Percentiles rank a stretch among this genome's conserved stretches.
Conservation (phyloP, 2,888 invertebrate species). For the Leptinotarsa peninsularis region DNA sequence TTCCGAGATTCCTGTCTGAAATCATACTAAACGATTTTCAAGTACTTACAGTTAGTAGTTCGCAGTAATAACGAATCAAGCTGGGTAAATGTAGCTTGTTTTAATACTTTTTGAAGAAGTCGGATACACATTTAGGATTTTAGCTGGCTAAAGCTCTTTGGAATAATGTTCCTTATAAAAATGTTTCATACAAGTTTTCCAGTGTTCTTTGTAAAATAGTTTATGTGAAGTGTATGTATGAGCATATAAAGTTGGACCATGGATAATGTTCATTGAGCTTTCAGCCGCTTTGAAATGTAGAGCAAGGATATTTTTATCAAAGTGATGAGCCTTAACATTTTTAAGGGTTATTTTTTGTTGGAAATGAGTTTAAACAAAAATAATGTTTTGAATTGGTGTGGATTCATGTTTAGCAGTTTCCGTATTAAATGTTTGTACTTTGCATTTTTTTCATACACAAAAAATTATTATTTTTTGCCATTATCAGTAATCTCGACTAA, state of each 20-base stretch:
- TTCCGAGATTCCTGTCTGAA: neutral
- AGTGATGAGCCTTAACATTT: neutral
- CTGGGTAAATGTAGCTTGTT: neutral
- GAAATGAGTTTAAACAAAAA: neutral
- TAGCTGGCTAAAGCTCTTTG: neutral
- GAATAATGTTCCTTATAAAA: neutral
- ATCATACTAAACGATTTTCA: neutral
- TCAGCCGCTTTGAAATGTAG: too few species aligned
- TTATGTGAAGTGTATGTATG: too few species aligned
- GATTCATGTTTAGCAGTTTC: neutral
- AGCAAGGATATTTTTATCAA: neutral
- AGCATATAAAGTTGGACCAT: too few species aligned
- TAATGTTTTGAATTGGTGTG: neutral
- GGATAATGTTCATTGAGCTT: too few species aligned
- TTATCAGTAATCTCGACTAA: neutral
- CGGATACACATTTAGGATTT: neutral
- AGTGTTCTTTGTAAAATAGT: too few species aligned
- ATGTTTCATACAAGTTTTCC: too few species aligned
- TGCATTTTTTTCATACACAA: neutral
- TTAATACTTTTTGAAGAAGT: neutral
- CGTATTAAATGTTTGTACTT: too few species aligned
- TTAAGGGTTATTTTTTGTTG: neutral
- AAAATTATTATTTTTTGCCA: constrained; percentile 1
- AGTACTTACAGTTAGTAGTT: constrained; percentile 29
- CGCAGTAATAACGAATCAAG: neutral